Conservation (phyloP, 92 coral and sea anemone species). For the Muricea muricata region DNA sequence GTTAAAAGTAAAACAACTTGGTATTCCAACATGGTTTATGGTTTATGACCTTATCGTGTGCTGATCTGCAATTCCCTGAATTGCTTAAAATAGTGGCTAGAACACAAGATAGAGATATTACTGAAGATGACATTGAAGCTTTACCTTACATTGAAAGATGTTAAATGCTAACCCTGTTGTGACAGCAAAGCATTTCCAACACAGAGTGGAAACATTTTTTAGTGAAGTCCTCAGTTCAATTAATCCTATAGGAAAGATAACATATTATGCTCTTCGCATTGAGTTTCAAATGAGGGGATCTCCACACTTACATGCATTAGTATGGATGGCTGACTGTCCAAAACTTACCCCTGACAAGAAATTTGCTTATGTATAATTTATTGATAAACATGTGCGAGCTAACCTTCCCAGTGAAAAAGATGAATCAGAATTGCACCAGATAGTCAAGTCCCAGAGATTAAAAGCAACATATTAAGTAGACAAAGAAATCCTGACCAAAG, state of each 20-base stretch:
- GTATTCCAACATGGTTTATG: conserved; percentile 77
- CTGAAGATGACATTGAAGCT: conserved; percentile 60
- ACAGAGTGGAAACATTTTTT: conserved; percentile 60
- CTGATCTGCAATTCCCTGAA: conserved; percentile 53
- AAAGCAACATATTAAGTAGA: too few relatives aligned
- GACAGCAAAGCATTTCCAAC: conserved; percentile 70
- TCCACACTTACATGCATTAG: conserved; percentile 60
- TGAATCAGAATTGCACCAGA: too few relatives aligned
- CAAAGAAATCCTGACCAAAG: too few relatives aligned
- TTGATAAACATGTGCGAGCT: conserved; percentile 60
- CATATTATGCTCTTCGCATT: conserved; percentile 55
- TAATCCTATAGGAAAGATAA: conserved; percentile 61
- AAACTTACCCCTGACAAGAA: conserved; percentile 4
- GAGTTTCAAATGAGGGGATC: conserved; percentile 71
- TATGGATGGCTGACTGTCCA: conserved; percentile 27
- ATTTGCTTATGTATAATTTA: conserved; percentile 36
- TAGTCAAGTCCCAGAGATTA: too few relatives aligned
- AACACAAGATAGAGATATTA: conserved; percentile 49
- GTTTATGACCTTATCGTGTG: conserved; percentile 74
- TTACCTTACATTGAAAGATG: conserved; percentile 71
- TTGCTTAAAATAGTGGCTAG: conserved; percentile 44
- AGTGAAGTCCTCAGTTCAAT: conserved; percentile 49
- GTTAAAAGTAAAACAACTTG: conserved; percentile 58
- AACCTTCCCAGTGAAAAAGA: conserved; percentile 60
- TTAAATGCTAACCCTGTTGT: conserved; percentile 70